Conservation (phyloP, 2,797 vertebrate genomes). For the Phaenicophaeus curvirostris region DNA sequence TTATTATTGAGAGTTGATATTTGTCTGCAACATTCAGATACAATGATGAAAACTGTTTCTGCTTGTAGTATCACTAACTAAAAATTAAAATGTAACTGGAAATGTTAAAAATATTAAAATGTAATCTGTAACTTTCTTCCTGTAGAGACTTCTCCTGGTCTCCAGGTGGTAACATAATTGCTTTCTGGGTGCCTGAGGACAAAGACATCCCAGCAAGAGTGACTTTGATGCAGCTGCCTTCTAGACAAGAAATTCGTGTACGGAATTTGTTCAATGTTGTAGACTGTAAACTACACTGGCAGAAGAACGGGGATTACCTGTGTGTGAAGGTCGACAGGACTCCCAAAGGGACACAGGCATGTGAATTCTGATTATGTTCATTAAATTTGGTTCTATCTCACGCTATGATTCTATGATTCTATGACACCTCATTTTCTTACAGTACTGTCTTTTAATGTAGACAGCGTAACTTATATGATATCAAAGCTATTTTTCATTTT, state of each 20-base stretch:
- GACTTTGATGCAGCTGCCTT: conserved; percentile 96
- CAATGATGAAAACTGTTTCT: not conserved
- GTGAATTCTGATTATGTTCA: not conserved
- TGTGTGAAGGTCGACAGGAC: conserved; percentile 98
- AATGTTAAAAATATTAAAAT: not conserved
- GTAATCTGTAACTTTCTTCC: not conserved
- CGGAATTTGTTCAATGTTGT: conserved; percentile 97
- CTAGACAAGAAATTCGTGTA: conserved; percentile 95
- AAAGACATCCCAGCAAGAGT: conserved; percentile 98
- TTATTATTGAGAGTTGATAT: not conserved
- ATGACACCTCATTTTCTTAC: not conserved
- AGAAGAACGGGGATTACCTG: conserved; percentile 96
- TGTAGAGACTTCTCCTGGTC: conserved; percentile 98
- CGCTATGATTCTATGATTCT: too few species aligned
- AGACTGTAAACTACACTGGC: conserved; percentile 98
- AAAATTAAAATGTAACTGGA: not conserved
- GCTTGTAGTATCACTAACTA: not conserved
- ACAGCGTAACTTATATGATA: not conserved
- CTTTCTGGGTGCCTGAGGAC: conserved; percentile 98
- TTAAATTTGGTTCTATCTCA: not conserved
- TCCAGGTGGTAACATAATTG: conserved; percentile 97
- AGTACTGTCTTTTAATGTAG: not conserved
- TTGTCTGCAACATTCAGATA: not conserved
- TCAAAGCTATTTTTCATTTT: not conserved
- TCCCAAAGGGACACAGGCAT: conserved; percentile 94